These are phyloP conservation scores for Heteromurus nitidus DNA, from an alignment of 2,888 invertebrate species.

Conservation along the genomic window DNA sequence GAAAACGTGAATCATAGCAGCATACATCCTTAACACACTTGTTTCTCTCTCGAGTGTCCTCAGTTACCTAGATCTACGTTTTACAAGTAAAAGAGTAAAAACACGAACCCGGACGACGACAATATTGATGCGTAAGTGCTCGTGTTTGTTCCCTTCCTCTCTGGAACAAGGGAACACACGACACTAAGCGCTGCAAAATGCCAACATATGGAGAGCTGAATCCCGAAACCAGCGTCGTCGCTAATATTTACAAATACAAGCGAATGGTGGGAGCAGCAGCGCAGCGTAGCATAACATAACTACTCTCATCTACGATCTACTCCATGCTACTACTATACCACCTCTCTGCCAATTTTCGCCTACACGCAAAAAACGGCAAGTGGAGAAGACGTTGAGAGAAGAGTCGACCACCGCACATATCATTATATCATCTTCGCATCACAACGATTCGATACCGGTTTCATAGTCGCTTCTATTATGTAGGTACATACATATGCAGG, in stretches of 20 bases:
- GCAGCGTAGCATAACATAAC: conserved; percentile 37
- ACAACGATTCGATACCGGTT: conserved; percentile 52
- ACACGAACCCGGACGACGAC: not conserved
- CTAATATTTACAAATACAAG: not conserved
- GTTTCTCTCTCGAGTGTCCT: too few species aligned
- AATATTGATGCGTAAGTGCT: too few species aligned
- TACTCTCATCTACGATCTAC: too few species aligned
- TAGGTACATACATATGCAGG: not conserved
- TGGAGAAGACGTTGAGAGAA: too few species aligned
- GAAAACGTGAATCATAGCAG: too few species aligned
- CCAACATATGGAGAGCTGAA: not conserved
- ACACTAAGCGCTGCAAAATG: too few species aligned
- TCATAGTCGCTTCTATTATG: conserved; percentile 26
- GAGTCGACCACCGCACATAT: conserved; percentile 6
- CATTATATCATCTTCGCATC: conserved; percentile 15
- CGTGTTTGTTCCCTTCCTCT: too few species aligned
- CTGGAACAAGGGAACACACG: too few species aligned
- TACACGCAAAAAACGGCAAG: conserved; percentile 57
- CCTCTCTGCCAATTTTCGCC: conserved; percentile 55
- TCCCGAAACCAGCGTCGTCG: too few species aligned
- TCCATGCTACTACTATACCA: too few species aligned
- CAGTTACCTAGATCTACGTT: conserved; percentile 56
- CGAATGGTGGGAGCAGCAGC: conserved; percentile 4
- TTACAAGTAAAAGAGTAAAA: not conserved
- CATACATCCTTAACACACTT: conserved; percentile 2